Conservation (phyloP, 2,113 vertebrate species). For the Vanacampus margaritifer region DNA sequence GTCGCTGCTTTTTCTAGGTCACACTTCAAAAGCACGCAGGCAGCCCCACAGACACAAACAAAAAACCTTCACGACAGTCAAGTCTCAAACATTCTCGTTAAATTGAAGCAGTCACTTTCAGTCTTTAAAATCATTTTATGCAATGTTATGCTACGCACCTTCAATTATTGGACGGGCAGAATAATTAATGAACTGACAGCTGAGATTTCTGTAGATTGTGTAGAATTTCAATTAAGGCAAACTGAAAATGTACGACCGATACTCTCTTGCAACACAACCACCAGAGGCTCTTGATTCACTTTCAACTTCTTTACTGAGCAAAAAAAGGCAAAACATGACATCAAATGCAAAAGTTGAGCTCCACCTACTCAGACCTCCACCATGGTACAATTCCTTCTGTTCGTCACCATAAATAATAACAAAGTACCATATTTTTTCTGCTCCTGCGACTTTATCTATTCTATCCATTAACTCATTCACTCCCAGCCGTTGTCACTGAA, state of each 20-base stretch:
- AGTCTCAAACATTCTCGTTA: not conserved
- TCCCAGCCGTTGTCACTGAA: too few relatives aligned
- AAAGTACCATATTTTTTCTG: too few relatives aligned
- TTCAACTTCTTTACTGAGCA: not conserved
- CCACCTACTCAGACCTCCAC: too few relatives aligned
- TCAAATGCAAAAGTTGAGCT: not conserved
- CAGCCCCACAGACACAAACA: not conserved
- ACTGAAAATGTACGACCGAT: not conserved
- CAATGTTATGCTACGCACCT: not conserved
- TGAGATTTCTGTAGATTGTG: not conserved
- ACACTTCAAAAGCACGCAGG: not conserved
- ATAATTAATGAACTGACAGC: not conserved
- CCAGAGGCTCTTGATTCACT: not conserved
- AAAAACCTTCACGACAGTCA: not conserved
- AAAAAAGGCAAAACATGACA: not conserved
- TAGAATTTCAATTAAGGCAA: not conserved
- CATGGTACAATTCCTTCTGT: too few relatives aligned
- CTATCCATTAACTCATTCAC: too few relatives aligned
- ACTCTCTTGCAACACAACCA: not conserved
- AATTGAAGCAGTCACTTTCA: not conserved
- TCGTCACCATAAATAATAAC: too few relatives aligned
- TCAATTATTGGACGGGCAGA: not conserved
- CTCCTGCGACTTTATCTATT: too few relatives aligned
- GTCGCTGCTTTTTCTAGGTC: conserved; percentile 6
- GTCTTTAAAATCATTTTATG: not conserved